phyloP scores from a whole-genome alignment of 2,113 vertebrate species.

The Strigops habroptila region DNA sequence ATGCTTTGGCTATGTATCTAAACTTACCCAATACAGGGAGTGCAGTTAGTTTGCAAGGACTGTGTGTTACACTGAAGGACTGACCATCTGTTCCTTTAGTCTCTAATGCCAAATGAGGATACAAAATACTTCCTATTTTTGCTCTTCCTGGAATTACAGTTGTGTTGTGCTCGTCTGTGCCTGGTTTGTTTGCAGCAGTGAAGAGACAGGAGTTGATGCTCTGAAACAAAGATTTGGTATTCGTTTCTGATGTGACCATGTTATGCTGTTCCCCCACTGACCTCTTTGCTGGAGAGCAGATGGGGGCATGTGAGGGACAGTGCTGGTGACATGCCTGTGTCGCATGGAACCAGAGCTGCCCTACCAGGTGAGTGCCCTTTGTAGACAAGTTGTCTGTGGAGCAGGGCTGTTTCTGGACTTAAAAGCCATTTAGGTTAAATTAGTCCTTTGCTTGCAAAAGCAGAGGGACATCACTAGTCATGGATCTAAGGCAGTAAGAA shows the following conservation, averaged over 20 bases:
- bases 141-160: neutral
- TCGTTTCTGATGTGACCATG: neutral
- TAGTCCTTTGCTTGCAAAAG: neutral
- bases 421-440: neutral
- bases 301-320: neutral
- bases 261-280: neutral
- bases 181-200: neutral
- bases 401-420: neutral
- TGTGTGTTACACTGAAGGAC: neutral
- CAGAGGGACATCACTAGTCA: neutral
- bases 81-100: neutral
- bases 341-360: neutral
- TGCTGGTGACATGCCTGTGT: neutral
- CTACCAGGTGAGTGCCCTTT: accelerated
- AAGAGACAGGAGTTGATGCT: neutral
- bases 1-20: neutral
- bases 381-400: neutral
- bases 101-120: neutral
- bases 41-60: neutral
- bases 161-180: neutral
- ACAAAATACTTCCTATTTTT: neutral
- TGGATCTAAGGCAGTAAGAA: neutral
- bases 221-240: neutral
- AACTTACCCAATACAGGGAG: neutral
- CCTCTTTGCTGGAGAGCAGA: neutral